Base-by-base conservation (phyloP, 2,797 vertebrate genomes). In the Rhodeus uyekii region DNA sequence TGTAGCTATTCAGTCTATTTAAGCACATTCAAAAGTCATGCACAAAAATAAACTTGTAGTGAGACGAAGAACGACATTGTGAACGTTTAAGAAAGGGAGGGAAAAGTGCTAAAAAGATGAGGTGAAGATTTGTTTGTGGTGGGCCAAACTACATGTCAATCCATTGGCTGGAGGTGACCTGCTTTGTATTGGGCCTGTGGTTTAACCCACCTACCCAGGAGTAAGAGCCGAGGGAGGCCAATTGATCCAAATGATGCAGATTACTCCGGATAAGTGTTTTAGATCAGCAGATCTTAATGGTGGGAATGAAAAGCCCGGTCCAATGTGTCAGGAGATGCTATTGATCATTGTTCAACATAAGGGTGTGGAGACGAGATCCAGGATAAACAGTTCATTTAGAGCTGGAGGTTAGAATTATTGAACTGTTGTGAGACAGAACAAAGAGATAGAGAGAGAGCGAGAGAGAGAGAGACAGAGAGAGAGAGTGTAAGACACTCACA, bases 221-320 rank as follows among this genome's bases (percentile, higher is more conserved):
- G 39, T 72, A 29, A 82, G 71, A 55, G 76, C 46, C 27, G 29
- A 65, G 72, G 67, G 48, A 72, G 64, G 58, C 3, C 16, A 76
- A 91, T 89, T 79, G 61, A 85, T 84, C 64, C 24, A 67, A 83
- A 83, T 76, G 75, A 53, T 77, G 71, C 76, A 84, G 90, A 89
- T 90, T 86, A 87, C 87, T 90, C 77, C 55, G 80, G 87, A 87
- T 89, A 87, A 90, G 88, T 83, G 88, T 85, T 87, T 78, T 34
- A 78, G 84, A 78, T 81, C 85, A 80, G 65, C 61, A 42, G 73
- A 83, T 84, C 84, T 61, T 19, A 67, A 81, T 75, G 85, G 71
- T 69, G 84, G 85, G 55, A 68, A 81, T 72, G 74, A 79, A 63
- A 8, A 74, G 53, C 42, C 14, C 22, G 39, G 76, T 88, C 87